phyloP scores from a whole-genome alignment of 2,888 invertebrate genomes.

The Temnothorax unifasciatus region DNA sequence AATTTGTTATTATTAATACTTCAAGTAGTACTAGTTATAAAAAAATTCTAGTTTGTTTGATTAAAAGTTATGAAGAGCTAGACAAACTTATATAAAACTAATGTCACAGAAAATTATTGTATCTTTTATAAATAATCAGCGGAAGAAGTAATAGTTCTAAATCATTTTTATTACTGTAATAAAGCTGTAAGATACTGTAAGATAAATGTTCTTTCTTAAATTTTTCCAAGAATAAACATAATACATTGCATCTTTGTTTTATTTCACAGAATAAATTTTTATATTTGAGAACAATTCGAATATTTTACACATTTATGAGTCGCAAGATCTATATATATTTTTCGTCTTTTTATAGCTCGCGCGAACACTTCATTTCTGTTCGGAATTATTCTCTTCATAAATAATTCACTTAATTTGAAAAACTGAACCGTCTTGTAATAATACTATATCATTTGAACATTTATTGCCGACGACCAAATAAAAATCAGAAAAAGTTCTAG shows the following conservation, averaged over 20 bases:
- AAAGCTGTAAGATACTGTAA: too few species aligned
- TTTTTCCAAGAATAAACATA: background rate
- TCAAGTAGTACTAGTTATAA: background rate
- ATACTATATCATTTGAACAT: background rate
- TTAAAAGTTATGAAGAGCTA: background rate
- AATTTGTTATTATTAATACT: background rate
- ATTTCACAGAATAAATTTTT: background rate
- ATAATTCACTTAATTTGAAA: background rate
- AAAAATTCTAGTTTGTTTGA: background rate
- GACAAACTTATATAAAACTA: background rate
- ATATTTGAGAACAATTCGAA: background rate
- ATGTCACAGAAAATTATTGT: background rate
- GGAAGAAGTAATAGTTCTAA: background rate
- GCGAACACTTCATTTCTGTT: background rate
- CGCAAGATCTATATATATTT: background rate
- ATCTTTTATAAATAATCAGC: background rate
- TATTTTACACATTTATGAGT: background rate
- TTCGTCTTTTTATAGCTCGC: background rate
- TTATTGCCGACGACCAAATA: background rate
- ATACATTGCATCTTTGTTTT: background rate
- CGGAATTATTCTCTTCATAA: background rate
- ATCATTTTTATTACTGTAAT: slow-evolving; percentile 7
- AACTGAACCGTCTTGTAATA: background rate
- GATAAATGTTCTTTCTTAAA: background rate
- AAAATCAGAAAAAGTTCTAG: background rate